Conservation (phyloP, 1,140 invertebrate species). For the Metaphire vulgaris region DNA sequence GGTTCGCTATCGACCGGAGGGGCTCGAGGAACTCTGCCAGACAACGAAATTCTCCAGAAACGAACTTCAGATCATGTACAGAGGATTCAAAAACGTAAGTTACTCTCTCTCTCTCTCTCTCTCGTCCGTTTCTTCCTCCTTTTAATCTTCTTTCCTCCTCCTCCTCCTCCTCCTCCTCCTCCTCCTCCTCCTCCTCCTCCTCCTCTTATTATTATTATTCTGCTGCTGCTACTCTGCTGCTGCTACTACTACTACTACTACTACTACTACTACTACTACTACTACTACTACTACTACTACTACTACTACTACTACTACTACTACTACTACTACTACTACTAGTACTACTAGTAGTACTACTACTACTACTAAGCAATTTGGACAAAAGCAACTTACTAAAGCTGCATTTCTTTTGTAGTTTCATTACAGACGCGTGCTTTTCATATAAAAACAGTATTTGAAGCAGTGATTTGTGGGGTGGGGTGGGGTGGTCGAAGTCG, state of each 20-base stretch:
- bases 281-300: slow-evolving; percentile 28
- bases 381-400: too few species aligned
- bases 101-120: too few species aligned
- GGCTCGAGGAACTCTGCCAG: slow-evolving; percentile 76
- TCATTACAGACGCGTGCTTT: too few species aligned
- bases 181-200: background rate
- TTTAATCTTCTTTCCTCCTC: too few species aligned
- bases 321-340: slow-evolving; percentile 28
- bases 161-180: too few species aligned
- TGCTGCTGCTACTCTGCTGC: slow-evolving; percentile 25
- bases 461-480: too few species aligned
- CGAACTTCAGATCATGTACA: slow-evolving; percentile 86
- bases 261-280: slow-evolving; percentile 28
- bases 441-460: too few species aligned
- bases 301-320: slow-evolving; percentile 28
- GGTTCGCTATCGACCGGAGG: slow-evolving; percentile 59
- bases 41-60: slow-evolving; percentile 86
- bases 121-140: too few species aligned
- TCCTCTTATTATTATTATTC: slow-evolving; percentile 13
- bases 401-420: too few species aligned
- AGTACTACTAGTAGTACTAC: slow-evolving; percentile 24
- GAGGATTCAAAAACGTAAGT: slow-evolving; percentile 87
- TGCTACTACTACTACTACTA: slow-evolving; percentile 28
- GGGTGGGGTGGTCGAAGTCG: too few species aligned
- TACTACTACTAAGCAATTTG: too few species aligned